These are phyloP conservation scores for Drosophila funebris DNA, from an alignment of 1,140 invertebrate genomes.

Conservation along the genomic window DNA sequence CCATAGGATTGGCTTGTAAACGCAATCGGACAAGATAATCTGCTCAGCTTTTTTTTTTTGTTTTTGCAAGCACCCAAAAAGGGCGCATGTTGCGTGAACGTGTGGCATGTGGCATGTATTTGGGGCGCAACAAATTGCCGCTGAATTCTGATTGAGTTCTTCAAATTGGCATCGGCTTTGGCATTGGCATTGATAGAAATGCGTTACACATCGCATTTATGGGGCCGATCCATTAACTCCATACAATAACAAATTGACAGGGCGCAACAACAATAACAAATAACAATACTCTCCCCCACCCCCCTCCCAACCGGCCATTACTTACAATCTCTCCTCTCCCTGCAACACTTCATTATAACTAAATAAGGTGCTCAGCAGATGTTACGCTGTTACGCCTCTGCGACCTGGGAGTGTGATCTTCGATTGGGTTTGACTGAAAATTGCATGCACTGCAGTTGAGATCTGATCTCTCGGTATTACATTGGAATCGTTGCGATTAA, in stretches of 20 bases:
- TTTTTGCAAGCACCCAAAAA: constrained; percentile 51
- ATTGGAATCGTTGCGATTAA: background rate
- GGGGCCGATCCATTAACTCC: constrained; percentile 58
- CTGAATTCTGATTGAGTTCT: constrained; percentile 60
- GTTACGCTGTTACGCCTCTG: constrained; percentile 17
- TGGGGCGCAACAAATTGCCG: constrained; percentile 69
- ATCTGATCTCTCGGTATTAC: background rate
- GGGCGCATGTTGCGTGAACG: constrained; percentile 39
- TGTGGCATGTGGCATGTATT: constrained; percentile 62
- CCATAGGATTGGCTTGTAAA: constrained; percentile 67
- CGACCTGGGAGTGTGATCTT: background rate
- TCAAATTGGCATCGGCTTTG: constrained; percentile 62
- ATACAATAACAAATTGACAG: constrained; percentile 62
- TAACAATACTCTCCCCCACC: constrained; percentile 40
- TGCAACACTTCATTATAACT: constrained; percentile 72
- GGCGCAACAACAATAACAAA: constrained; percentile 32
- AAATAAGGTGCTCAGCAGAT: constrained; percentile 68
- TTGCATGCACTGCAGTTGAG: background rate
- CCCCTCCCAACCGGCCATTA: too few species aligned
- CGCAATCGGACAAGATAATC: constrained; percentile 82
- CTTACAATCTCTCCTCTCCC: constrained; percentile 24
- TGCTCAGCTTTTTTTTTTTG: too few species aligned
- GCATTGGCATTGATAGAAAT: constrained; percentile 57
- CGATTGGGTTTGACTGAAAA: background rate
- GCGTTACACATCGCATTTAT: constrained; percentile 63